Evolutionary conservation across 2,888 invertebrate genomes (phyloP).

Genomic region (Ochropleura leucogaster): DNA sequence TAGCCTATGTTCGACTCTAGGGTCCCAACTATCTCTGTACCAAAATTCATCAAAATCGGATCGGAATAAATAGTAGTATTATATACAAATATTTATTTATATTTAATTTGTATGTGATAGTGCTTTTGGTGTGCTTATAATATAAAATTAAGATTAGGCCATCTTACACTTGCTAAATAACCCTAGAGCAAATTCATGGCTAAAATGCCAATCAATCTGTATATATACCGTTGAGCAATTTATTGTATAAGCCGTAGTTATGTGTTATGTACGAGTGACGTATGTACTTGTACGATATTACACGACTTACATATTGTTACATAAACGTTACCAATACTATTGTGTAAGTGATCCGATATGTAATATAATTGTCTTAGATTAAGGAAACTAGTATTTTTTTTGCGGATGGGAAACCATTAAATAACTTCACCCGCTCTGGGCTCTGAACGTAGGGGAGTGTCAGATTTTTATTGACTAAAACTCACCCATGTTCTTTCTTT

Average conservation of each 20-base stretch:
- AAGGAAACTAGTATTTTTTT: background rate
- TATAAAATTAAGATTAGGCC: background rate
- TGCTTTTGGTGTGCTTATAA: no score
- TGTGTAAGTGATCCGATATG: slow-evolving; percentile 55
- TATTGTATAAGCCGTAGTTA: slow-evolving; percentile 55
- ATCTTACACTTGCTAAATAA: background rate
- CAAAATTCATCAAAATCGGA: no score
- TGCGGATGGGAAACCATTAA: no score
- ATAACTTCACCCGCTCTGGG: no score
- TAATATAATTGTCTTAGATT: slow-evolving; percentile 52
- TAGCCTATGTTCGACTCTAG: no score
- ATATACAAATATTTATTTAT: no score
- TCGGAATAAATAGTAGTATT: no score
- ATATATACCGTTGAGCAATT: slow-evolving; percentile 43
- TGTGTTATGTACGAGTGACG: slow-evolving; percentile 52
- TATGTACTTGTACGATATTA: slow-evolving; percentile 51
- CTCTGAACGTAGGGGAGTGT: no score
- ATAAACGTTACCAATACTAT: slow-evolving; percentile 56
- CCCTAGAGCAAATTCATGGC: slow-evolving; percentile 30
- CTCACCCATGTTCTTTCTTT: no score
- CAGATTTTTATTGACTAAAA: no score
- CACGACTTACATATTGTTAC: slow-evolving; percentile 58
- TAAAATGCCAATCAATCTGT: slow-evolving; percentile 20
- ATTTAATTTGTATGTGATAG: no score
- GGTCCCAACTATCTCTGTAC: no score